Evolutionary conservation across 2,888 invertebrate species (phyloP), one percentile per base, ranked within the genome.

Genomic region (Dolomedes plantarius): DNA sequence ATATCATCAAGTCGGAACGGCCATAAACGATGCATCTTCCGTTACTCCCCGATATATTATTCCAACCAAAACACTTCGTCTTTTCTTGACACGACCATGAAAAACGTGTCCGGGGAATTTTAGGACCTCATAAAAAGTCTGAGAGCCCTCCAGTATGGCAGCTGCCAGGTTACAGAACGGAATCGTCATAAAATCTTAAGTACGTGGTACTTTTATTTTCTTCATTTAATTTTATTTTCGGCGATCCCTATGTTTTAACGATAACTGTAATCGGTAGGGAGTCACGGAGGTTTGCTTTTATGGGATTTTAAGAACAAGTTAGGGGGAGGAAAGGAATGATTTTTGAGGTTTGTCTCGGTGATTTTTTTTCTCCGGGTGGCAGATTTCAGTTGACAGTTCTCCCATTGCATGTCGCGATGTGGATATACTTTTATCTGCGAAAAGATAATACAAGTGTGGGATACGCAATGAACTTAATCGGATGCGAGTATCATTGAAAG

Each of bases 221-320:
- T 73, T 69, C 65, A 72, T 85, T 67, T 85, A 85, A 85, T 85
- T 85, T 85, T 85, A 85, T 85, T 85, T 85, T 72, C 28, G 65
- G 36, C 39, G 32, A 46, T 65, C 56, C 56, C 56, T 56, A 56
- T 76, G 82, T 75, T 83, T 83, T 83, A 83, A 83, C 82, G 82
- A 76, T 50, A 64, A 28, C 71, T 31, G 29, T 32, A 50, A 41
- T 29, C 50, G 46, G 36, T 9, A 50, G 39, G 76, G 65, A 73
- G 80, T 72, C 73, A 67, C 65, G 46, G 72, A 65, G 82, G 65
- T 80, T 85, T 68, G 67, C 50, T 85, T 85, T 85, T 85, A 85
- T 85, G 83, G 68, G 83, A 72, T 72, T 85, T 85, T 77, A 85
- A 85, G 83, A 85, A 77, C 83, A 50, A 62, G 31, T 75, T 50